These are phyloP conservation scores for Castor canadensis DNA, from an alignment of 2,113 vertebrate species.

Conservation along the genomic window DNA sequence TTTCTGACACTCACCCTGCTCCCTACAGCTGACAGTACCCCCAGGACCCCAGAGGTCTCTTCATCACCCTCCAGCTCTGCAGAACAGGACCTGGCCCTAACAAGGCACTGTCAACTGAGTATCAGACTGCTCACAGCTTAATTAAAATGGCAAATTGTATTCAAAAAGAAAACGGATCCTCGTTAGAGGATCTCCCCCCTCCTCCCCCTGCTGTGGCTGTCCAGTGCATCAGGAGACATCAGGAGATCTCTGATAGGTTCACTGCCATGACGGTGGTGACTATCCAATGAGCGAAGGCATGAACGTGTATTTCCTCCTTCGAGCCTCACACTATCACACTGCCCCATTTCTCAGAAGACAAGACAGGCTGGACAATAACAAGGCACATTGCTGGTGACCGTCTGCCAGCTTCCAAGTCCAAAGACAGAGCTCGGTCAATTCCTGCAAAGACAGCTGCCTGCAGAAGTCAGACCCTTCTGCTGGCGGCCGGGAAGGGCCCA, in stretches of 20 bases:
- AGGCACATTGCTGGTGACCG: accelerated
- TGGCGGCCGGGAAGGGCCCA: background rate
- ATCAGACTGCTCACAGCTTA: accelerated
- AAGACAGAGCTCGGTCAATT: accelerated
- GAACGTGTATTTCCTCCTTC: background rate
- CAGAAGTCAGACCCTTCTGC: background rate
- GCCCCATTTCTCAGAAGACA: background rate
- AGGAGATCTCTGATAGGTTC: background rate
- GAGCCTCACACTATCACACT: accelerated
- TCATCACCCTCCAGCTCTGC: background rate
- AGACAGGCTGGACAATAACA: accelerated
- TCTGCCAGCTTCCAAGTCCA: background rate
- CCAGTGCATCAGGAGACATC: too few species aligned
- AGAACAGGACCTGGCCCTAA: background rate
- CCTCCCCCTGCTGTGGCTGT: accelerated
- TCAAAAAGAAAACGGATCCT: background rate
- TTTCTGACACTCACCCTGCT: accelerated
- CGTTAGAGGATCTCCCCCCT: accelerated
- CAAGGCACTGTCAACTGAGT: accelerated
- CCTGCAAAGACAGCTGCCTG: background rate
- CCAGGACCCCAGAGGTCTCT: background rate
- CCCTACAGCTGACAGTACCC: too few species aligned
- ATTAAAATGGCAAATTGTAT: background rate
- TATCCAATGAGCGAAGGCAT: accelerated
- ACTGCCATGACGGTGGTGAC: accelerated